phyloP scores from a whole-genome alignment of 2,113 vertebrate species.

The Vulpes lagopus region DNA sequence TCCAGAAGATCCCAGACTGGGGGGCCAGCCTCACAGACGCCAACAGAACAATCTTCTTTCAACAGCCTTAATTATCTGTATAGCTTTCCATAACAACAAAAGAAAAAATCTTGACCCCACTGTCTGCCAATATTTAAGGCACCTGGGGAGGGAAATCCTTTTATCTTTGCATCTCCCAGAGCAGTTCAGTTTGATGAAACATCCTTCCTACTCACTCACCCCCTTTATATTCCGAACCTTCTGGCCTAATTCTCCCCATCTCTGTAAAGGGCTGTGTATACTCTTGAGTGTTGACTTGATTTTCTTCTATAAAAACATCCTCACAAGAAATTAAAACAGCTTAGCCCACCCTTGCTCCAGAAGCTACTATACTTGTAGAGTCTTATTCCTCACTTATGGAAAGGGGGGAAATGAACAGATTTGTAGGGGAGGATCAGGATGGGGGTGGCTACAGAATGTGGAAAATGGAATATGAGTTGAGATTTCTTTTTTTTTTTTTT shows the following conservation, averaged over 20 bases:
- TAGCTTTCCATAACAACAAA: slow-evolving; percentile 91
- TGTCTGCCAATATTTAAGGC: slow-evolving; percentile 89
- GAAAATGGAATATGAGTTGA: slow-evolving; percentile 75
- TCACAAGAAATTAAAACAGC: slow-evolving; percentile 87
- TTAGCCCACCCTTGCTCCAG: slow-evolving; percentile 80
- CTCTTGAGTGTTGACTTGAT: slow-evolving; percentile 85
- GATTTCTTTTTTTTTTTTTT: slow-evolving; percentile 90
- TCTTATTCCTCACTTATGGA: slow-evolving; percentile 38
- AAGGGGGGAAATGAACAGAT: slow-evolving; percentile 69
- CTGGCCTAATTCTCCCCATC: slow-evolving; percentile 87
- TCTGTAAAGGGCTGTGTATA: slow-evolving; percentile 82
- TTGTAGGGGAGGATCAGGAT: neutral
- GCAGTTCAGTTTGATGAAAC: slow-evolving; percentile 87
- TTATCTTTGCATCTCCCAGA: slow-evolving; percentile 88
- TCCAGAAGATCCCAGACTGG: slow-evolving; percentile 89
- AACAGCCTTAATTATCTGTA: slow-evolving; percentile 93
- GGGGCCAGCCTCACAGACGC: slow-evolving; percentile 91
- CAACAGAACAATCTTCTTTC: slow-evolving; percentile 89
- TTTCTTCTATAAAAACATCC: slow-evolving; percentile 87
- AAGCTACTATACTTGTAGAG: slow-evolving; percentile 75
- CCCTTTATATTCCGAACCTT: slow-evolving; percentile 86
- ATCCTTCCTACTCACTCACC: slow-evolving; percentile 33
- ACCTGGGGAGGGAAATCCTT: slow-evolving; percentile 85
- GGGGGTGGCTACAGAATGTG: slow-evolving; percentile 57
- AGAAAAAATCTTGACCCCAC: slow-evolving; percentile 89